Conservation (phyloP, 2,888 invertebrate species). For the Ferrisia virgata region DNA sequence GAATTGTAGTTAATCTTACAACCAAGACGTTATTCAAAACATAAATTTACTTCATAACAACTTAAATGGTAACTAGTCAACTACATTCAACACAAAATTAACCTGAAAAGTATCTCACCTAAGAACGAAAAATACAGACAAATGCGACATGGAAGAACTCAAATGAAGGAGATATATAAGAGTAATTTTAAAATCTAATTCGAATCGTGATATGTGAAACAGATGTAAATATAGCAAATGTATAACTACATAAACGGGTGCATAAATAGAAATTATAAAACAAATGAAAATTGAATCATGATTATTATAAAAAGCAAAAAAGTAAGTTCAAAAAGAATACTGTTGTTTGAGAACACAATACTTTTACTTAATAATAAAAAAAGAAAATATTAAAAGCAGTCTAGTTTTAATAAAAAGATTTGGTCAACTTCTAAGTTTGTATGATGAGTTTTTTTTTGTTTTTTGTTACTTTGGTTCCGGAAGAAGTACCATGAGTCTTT, state of each 20-base stretch:
- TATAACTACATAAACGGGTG: not conserved
- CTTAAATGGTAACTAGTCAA: not conserved
- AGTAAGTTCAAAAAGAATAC: slow-evolving; percentile 12
- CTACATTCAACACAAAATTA: not conserved
- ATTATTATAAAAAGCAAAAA: not conserved
- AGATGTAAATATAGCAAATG: not conserved
- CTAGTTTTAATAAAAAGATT: not conserved
- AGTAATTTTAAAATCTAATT: not conserved
- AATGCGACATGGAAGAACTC: not conserved
- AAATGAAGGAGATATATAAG: too few relatives aligned
- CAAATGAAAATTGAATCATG: not conserved
- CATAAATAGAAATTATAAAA: not conserved
- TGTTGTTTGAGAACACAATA: slow-evolving; percentile 2
- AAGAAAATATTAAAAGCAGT: slow-evolving; percentile 14
- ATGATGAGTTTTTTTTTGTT: slow-evolving; percentile 42
- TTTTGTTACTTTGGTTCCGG: slow-evolving; percentile 31
- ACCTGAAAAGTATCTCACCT: not conserved
- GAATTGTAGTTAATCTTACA: not conserved
- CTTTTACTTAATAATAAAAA: not conserved
- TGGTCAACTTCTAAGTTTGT: not conserved
- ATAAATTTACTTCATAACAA: too few relatives aligned
- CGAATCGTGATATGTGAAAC: not conserved
- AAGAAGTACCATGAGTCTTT: not conserved
- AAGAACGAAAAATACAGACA: not conserved
- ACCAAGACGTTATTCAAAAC: not conserved